These are phyloP conservation scores for Oreochromis tanganicae DNA, from an alignment of 2,113 vertebrate species.

Conservation along the genomic window DNA sequence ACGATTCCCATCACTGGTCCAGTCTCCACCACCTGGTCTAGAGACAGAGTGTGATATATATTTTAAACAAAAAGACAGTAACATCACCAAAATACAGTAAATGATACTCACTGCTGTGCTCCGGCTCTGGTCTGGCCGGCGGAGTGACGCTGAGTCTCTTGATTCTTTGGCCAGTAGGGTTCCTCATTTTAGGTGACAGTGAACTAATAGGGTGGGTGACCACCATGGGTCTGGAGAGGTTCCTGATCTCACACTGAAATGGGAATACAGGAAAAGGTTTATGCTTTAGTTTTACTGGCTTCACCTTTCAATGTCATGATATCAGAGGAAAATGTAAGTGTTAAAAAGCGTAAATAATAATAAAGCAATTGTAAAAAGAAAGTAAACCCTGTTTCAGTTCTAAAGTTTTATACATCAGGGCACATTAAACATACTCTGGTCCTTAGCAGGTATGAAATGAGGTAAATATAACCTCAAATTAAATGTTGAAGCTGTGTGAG, in stretches of 20 bases:
- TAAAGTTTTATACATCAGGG: not conserved
- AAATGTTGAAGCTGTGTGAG: not conserved
- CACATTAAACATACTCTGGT: not conserved
- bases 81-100: not conserved
- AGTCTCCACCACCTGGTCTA: slow-evolving; percentile 40
- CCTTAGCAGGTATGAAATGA: not conserved
- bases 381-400: not conserved
- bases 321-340: not conserved
- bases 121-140: not conserved
- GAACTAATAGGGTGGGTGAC: slow-evolving; percentile 61
- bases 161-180: slow-evolving; percentile 39
- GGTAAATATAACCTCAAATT: not conserved
- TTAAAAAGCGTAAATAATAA: not conserved
- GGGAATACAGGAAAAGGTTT: not conserved
- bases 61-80: not conserved
- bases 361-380: not conserved
- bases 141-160: slow-evolving; percentile 27
- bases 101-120: slow-evolving; percentile 28
- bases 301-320: not conserved
- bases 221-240: slow-evolving; percentile 73
- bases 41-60: not conserved
- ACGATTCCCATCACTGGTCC: slow-evolving; percentile 62
- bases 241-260: slow-evolving; percentile 72
- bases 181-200: slow-evolving; percentile 15
- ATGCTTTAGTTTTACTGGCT: not conserved